Conservation (phyloP, 2,888 invertebrate genomes). For the Himalopsyche anomala region DNA sequence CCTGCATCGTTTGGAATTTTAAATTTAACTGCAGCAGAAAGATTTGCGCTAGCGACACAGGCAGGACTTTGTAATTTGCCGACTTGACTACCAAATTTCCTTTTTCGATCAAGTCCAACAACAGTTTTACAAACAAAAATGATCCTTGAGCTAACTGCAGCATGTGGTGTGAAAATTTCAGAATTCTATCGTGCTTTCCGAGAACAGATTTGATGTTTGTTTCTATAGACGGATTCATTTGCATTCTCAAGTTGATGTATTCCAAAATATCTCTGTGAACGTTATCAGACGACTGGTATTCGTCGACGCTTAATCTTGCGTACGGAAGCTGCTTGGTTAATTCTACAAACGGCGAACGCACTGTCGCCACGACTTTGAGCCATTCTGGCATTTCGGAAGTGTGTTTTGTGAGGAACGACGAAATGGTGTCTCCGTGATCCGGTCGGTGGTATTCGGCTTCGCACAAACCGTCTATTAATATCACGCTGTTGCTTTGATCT, state of each 20-base stretch:
- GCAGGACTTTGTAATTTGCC: conserved; percentile 93
- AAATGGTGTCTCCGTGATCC: conserved; percentile 95
- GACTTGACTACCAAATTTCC: conserved; percentile 96
- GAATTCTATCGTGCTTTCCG: conserved; percentile 81
- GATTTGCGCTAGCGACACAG: conserved; percentile 91
- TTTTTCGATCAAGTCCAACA: conserved; percentile 92
- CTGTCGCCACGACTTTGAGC: conserved; percentile 93
- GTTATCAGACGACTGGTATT: conserved; percentile 80
- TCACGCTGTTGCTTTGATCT: conserved; percentile 84
- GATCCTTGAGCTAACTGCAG: conserved; percentile 90
- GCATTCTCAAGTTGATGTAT: conserved; percentile 90
- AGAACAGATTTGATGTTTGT: conserved; percentile 86
- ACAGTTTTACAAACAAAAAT: conserved; percentile 93
- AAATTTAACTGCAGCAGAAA: conserved; percentile 94
- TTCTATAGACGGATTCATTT: conserved; percentile 88
- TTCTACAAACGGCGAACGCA: conserved; percentile 89
- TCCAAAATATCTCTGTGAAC: conserved; percentile 91
- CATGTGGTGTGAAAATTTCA: conserved; percentile 91
- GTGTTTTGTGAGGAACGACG: conserved; percentile 90
- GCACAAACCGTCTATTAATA: conserved; percentile 94
- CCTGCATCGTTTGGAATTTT: conserved; percentile 91
- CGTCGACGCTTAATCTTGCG: conserved; percentile 85
- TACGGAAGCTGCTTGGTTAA: conserved; percentile 90
- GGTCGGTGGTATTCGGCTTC: conserved; percentile 98
- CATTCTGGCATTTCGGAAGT: conserved; percentile 87